These are phyloP conservation scores for Tragelaphus buxtoni DNA, from an alignment of 2,113 vertebrate species.

Conservation along the genomic window DNA sequence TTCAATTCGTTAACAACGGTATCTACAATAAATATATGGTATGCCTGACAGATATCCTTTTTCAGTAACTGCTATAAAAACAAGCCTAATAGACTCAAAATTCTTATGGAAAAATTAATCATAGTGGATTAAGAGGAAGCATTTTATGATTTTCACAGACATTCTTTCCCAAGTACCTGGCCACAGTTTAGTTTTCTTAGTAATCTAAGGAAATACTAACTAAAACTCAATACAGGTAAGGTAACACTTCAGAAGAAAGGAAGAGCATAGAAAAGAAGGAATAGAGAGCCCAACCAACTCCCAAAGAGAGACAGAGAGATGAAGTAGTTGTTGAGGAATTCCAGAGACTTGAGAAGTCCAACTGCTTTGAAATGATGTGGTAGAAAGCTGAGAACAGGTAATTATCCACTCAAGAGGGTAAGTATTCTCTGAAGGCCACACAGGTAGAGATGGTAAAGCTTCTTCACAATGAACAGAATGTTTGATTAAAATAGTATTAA, in stretches of 20 bases:
- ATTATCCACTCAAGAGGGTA: conserved; percentile 1
- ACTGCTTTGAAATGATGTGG: conserved; percentile 37
- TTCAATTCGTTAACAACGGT: conserved; percentile 72
- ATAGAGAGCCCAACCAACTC: not conserved
- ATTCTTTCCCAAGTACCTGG: conserved; percentile 51
- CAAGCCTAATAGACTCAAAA: conserved; percentile 34
- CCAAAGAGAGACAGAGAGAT: not conserved
- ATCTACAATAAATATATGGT: conserved; percentile 60
- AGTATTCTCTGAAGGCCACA: conserved; percentile 50
- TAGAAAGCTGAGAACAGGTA: conserved; percentile 50
- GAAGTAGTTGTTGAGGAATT: conserved; percentile 36
- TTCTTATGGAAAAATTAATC: conserved; percentile 64
- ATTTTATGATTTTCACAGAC: conserved; percentile 40
- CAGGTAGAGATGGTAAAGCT: not conserved
- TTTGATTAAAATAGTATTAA: conserved; percentile 5
- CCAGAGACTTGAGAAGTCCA: not conserved
- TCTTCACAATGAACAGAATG: not conserved
- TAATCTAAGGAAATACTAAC: conserved; percentile 34
- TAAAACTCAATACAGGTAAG: conserved; percentile 42
- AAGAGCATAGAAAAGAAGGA: not conserved
- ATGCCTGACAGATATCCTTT: conserved; percentile 75
- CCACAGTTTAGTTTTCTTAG: conserved; percentile 45
- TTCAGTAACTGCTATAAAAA: conserved; percentile 69
- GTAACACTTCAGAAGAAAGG: conserved; percentile 33
- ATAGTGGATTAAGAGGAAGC: conserved; percentile 40